Evolutionary conservation across 2,888 invertebrate species (phyloP).

Genomic region (Hetaerina titia): DNA sequence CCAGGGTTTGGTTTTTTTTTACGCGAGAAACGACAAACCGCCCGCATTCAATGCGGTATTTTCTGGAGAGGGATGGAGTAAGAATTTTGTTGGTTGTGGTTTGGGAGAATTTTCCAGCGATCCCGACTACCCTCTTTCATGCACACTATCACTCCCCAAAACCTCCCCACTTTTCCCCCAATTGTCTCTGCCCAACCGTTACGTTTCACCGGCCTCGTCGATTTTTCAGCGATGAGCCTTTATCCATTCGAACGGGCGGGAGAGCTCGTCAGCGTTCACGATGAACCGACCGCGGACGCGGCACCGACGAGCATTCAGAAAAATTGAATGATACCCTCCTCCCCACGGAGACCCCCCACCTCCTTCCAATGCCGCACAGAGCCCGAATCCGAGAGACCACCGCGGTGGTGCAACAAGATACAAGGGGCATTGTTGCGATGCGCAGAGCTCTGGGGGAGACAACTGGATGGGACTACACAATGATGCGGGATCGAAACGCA

Average conservation of each 20-base stretch:
- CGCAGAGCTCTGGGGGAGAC: neutral
- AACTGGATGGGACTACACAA: neutral
- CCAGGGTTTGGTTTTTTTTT: neutral
- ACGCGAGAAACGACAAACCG: neutral
- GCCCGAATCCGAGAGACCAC: neutral
- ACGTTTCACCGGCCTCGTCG: neutral
- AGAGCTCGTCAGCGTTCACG: neutral
- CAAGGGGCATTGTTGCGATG: constrained; percentile 13
- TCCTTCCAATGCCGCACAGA: neutral
- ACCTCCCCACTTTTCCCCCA: neutral
- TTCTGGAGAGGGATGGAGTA: neutral
- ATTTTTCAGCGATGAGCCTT: constrained; percentile 24
- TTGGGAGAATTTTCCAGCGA: neutral
- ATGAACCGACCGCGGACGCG: neutral
- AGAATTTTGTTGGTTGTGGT: neutral
- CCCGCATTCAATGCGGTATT: neutral
- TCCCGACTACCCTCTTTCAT: neutral
- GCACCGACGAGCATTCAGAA: neutral
- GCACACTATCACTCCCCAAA: neutral
- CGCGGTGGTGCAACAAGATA: constrained; percentile 6
- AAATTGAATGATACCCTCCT: neutral
- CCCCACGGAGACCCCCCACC: neutral
- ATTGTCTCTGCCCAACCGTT: neutral
- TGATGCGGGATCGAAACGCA: neutral
- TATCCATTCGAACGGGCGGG: neutral